phyloP scores from a whole-genome alignment of 2,888 invertebrate species.

The Cerastoderma edule region DNA sequence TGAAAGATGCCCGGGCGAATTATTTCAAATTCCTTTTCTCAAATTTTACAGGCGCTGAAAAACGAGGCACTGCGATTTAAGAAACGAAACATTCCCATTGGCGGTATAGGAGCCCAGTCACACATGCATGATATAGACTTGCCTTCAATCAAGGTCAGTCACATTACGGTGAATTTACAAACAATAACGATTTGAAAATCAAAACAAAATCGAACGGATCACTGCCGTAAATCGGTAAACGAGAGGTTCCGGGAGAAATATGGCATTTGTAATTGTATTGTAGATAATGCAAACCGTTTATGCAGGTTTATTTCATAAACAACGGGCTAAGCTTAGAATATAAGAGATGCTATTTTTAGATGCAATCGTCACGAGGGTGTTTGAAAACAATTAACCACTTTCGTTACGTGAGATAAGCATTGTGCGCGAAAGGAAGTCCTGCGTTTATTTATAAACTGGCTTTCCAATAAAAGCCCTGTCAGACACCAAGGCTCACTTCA shows the following conservation, averaged over 20 bases:
- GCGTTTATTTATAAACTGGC: no score
- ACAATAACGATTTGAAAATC: no score
- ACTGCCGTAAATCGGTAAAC: neutral
- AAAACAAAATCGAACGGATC: neutral
- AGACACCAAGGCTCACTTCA: no score
- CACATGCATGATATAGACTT: conserved; percentile 45
- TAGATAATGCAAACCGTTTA: neutral
- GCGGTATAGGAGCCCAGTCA: conserved; percentile 61
- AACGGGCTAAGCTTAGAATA: neutral
- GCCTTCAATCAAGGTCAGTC: conserved; percentile 1
- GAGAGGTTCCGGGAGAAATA: neutral
- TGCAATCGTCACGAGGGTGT: no score
- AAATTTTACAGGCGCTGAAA: conserved; percentile 58
- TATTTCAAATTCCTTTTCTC: no score
- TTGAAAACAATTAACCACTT: no score
- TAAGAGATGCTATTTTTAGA: neutral
- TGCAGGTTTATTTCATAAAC: neutral
- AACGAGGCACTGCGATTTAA: conserved; percentile 60
- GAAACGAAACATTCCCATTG: conserved; percentile 53
- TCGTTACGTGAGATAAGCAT: no score
- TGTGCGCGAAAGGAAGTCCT: no score
- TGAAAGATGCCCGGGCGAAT: no score
- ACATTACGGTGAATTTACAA: neutral
- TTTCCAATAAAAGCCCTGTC: no score
- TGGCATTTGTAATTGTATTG: neutral